Base-by-base conservation (phyloP, 1,140 invertebrate genomes). In the Oncopodura yosiiana region DNA sequence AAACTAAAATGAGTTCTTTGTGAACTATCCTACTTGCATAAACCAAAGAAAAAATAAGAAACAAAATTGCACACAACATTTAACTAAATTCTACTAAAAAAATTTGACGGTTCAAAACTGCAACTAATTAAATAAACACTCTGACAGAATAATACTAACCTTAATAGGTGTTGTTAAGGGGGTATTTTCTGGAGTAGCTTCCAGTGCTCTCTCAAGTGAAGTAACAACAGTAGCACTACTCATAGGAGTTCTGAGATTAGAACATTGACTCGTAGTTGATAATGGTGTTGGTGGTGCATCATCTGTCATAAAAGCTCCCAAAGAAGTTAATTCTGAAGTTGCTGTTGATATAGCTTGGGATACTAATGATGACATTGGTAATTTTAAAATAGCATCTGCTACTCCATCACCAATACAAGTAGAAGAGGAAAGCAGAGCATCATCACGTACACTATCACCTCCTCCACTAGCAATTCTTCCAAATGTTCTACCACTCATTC, bases 101-200 rank as follows among this genome's bases (percentile, higher is more conserved):
- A n/a, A n/a, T n/a, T n/a, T n/a, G n/a, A n/a, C n/a, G n/a, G n/a
- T n/a, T n/a, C n/a, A n/a, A n/a, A n/a, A n/a, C n/a, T n/a, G n/a
- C n/a, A n/a, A n/a, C 16, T 14, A 39, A 39, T n/a, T 18, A 9
- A 12, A 16, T n/a, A 6, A 3, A 43, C 41, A 43, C 8, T 29
- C 3, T 6, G 27, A n/a, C 46, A 43, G 67, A 67, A 49, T 70
- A 71, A 41, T 56, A 48, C 42, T 64, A 78, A 77, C 83, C 67
- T 85, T 85, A 0, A 87, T 76, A n/a, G 65, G 65, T 12, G 65
- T 66, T 34, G 59, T 45, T 42, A 61, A 43, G 1, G 86, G 86
- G 26, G 86, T 90, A 24, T 85, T 88, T 75, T 89, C 86, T 3
- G 86, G 86, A 8, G 86, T 89, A 5, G 86, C 86, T 74, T 89